These are phyloP conservation scores for Planiliza haematocheilus DNA, from an alignment of 2,113 vertebrate genomes.

Conservation along the genomic window DNA sequence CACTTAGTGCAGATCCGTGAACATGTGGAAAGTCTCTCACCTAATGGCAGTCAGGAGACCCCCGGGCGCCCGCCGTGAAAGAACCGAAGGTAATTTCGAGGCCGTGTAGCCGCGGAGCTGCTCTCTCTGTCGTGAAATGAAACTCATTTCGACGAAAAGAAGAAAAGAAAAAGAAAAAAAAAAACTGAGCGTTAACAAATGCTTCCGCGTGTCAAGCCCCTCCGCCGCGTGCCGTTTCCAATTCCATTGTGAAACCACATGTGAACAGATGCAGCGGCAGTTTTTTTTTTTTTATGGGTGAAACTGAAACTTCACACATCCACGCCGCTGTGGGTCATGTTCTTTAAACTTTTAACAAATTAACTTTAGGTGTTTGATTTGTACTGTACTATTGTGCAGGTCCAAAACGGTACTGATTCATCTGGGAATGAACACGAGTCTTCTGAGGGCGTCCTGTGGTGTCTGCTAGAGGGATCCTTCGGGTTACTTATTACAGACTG, in stretches of 20 bases:
- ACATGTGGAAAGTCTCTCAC: conserved; percentile 33
- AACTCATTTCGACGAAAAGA: conserved; percentile 24
- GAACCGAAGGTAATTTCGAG: conserved; percentile 29
- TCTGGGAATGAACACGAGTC: no score
- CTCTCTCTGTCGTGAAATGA: conserved; percentile 33
- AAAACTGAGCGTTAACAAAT: conserved; percentile 10
- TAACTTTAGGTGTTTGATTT: no score
- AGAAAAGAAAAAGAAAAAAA: no score
- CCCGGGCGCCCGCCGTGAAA: conserved; percentile 33
- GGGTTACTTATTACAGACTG: no score
- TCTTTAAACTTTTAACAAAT: not conserved
- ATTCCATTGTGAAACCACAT: not conserved
- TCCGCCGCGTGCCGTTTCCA: not conserved
- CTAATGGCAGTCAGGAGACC: conserved; percentile 14
- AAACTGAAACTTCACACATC: conserved; percentile 15
- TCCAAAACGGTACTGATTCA: no score
- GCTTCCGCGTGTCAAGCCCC: not conserved
- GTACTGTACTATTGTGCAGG: no score
- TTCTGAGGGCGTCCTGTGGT: no score
- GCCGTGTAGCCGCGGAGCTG: conserved; percentile 14
- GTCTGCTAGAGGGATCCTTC: no score
- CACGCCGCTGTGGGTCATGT: not conserved
- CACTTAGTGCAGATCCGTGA: conserved; percentile 20
- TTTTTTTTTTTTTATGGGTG: no score
- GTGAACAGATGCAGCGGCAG: conserved; percentile 21